Evolutionary conservation across 2,113 vertebrate genomes (phyloP).

Genomic region (Taxidea taxus): DNA sequence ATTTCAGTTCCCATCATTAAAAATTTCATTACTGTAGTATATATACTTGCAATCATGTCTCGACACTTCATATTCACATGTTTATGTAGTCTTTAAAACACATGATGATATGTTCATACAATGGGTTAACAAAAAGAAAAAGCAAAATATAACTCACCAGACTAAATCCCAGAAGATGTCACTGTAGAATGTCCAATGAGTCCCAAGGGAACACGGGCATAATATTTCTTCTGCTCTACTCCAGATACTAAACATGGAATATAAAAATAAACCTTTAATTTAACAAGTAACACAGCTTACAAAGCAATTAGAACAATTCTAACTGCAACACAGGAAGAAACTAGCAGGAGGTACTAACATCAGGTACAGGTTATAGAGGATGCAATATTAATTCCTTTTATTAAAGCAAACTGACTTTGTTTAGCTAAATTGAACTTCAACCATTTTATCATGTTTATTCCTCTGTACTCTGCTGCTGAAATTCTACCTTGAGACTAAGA

Average conservation of each 20-base stretch:
- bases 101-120: background rate
- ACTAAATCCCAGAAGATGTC: constrained; percentile 49
- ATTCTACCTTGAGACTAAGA: background rate
- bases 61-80: background rate
- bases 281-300: constrained; percentile 51
- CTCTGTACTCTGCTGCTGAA: background rate
- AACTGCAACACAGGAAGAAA: constrained; percentile 40
- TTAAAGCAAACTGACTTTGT: constrained; percentile 8
- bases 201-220: constrained; percentile 66
- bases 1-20: background rate
- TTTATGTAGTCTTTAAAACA: background rate
- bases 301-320: constrained; percentile 51
- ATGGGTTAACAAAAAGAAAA: constrained; percentile 52
- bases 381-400: constrained; percentile 24
- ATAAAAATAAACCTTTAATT: constrained; percentile 71
- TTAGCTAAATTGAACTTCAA: background rate
- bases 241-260: constrained; percentile 73
- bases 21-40: background rate
- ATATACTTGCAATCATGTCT: background rate
- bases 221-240: constrained; percentile 71
- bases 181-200: constrained; percentile 49
- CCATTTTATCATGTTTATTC: background rate
- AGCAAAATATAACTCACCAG: constrained; percentile 61
- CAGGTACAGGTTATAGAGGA: background rate
- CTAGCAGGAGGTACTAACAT: background rate